A percentile compares a stretch with the other conserved stretches of the same genome.
phyloP scores from a whole-genome alignment of 2,113 vertebrate species.

The Gila orcuttii region DNA sequence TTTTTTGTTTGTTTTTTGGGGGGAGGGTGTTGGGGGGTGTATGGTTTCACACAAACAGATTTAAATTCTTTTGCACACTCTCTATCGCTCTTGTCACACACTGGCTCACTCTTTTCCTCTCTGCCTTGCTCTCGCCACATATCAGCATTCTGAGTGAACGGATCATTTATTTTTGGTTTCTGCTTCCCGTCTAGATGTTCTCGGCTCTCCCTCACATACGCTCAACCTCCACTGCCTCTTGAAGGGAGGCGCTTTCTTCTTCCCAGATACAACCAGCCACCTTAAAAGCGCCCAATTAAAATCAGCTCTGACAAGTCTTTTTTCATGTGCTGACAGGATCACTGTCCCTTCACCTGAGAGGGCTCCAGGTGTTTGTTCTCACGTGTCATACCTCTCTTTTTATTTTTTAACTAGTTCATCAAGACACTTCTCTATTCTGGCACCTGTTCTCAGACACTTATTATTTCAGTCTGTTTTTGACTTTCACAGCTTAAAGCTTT shows the following conservation, averaged over 20 bases:
- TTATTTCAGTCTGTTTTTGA: constrained; percentile 27
- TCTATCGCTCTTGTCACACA: constrained; percentile 40
- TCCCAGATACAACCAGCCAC: constrained; percentile 46
- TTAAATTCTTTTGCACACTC: constrained; percentile 38
- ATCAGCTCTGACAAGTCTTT: constrained; percentile 43
- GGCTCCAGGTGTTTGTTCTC: constrained; percentile 40
- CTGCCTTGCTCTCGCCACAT: background rate
- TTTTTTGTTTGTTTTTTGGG: background rate
- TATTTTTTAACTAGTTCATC: constrained; percentile 34
- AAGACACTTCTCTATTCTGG: constrained; percentile 10
- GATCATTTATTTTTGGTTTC: constrained; percentile 58
- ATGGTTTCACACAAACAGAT: background rate
- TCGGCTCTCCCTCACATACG: constrained; percentile 53
- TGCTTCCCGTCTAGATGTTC: constrained; percentile 58
- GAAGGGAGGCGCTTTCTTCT: constrained; percentile 51
- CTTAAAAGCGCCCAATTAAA: constrained; percentile 66
- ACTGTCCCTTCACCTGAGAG: constrained; percentile 55
- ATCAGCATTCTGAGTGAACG: constrained; percentile 33
- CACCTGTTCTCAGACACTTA: constrained; percentile 15
- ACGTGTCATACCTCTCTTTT: constrained; percentile 32
- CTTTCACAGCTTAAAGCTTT: constrained; percentile 18
- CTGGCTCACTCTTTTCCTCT: constrained; percentile 19
- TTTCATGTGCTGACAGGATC: constrained; percentile 45
- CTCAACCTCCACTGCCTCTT: constrained; percentile 13
- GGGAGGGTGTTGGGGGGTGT: no score